Evolutionary conservation across 2,888 invertebrate species (phyloP).

Genomic region (Meteorus cinctellus): DNA sequence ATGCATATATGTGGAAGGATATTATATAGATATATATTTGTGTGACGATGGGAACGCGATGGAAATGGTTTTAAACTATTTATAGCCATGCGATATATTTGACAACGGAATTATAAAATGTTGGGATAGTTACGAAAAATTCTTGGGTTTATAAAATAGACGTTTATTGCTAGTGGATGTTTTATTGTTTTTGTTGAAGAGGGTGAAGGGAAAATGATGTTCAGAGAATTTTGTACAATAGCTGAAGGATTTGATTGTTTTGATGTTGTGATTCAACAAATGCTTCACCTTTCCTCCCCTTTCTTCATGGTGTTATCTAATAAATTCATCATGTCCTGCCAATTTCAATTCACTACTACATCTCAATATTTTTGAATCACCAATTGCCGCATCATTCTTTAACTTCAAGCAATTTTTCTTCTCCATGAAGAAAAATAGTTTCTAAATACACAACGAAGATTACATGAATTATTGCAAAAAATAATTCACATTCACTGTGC

Average conservation of each 20-base stretch:
- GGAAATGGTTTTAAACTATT: background rate
- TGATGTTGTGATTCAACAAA: too few relatives aligned
- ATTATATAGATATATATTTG: background rate
- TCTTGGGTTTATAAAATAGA: background rate
- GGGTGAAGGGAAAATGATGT: too few relatives aligned
- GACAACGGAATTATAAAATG: background rate
- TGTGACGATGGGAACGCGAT: background rate
- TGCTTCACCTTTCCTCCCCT: too few relatives aligned
- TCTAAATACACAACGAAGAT: background rate
- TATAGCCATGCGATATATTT: background rate
- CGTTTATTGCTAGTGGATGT: background rate
- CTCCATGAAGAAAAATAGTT: background rate
- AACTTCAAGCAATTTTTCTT: background rate
- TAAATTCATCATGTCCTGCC: too few relatives aligned
- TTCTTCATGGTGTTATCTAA: too few relatives aligned
- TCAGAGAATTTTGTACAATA: too few relatives aligned
- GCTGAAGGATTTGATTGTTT: too few relatives aligned
- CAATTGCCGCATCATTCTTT: too few relatives aligned
- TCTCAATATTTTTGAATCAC: too few relatives aligned
- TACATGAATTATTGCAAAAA: slow-evolving; percentile 6
- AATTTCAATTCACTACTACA: too few relatives aligned
- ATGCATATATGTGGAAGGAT: background rate
- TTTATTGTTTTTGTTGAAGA: too few relatives aligned
- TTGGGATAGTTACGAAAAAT: background rate
- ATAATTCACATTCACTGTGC: background rate